Evolutionary conservation across 2,888 invertebrate genomes (phyloP).

Genomic region (Lasioglossum oenotherae): DNA sequence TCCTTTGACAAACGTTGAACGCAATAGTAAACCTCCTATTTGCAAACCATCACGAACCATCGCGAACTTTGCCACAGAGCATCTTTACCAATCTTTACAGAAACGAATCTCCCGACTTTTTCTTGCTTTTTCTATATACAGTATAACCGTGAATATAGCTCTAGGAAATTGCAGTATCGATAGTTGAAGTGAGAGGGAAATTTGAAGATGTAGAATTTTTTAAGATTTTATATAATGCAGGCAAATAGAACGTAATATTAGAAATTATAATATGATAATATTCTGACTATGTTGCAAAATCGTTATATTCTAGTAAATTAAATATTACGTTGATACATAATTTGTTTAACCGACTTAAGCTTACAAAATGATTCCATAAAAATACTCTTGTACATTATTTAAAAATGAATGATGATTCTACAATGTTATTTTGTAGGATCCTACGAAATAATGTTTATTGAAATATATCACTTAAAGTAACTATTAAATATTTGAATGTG

Average conservation of each 20-base stretch:
- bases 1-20: constrained; percentile 29
- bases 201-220: neutral
- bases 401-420: neutral
- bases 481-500: neutral
- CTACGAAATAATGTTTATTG: neutral
- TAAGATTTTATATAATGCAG: neutral
- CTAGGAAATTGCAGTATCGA: neutral
- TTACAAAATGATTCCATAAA: neutral
- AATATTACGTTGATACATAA: neutral
- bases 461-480: neutral
- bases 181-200: neutral
- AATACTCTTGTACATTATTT: neutral
- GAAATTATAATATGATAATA: neutral
- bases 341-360: neutral
- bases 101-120: neutral
- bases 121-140: neutral
- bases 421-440: neutral
- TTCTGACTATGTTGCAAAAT: neutral
- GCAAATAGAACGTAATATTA: neutral
- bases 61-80: neutral
- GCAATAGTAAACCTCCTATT: constrained; percentile 27
- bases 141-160: neutral
- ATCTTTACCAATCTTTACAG: neutral
- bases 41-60: neutral
- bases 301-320: neutral